These are phyloP conservation scores for Slavum lentiscoides DNA, from an alignment of 2,888 invertebrate species.

Conservation along the genomic window DNA sequence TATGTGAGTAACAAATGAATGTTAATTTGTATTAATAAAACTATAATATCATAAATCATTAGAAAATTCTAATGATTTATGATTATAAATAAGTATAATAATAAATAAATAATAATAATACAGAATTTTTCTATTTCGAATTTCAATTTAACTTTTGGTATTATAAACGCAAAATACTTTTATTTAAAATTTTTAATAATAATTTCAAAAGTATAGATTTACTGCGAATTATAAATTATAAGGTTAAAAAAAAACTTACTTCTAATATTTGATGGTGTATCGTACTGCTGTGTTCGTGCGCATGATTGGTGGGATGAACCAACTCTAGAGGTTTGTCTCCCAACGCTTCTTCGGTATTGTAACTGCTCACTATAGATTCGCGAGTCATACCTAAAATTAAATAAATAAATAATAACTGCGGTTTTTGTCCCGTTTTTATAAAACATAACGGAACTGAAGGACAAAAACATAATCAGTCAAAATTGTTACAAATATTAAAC, in stretches of 20 bases:
- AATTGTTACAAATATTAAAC: too few species aligned
- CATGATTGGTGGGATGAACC: slow-evolving; percentile 57
- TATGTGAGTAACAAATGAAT: slow-evolving; percentile 58
- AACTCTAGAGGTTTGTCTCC: slow-evolving; percentile 45
- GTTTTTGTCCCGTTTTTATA: background rate
- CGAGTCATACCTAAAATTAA: slow-evolving; percentile 62
- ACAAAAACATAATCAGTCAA: too few species aligned
- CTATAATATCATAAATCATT: too few species aligned
- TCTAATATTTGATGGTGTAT: slow-evolving; percentile 73
- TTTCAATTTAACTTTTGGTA: background rate
- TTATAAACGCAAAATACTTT: too few species aligned
- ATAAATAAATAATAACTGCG: background rate
- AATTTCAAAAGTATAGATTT: background rate
- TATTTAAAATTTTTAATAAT: background rate
- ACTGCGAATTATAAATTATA: background rate
- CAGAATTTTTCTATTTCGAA: background rate
- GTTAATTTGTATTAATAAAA: too few species aligned
- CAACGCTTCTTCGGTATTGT: slow-evolving; percentile 48
- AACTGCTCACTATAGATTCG: slow-evolving; percentile 61
- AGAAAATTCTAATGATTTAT: too few species aligned
- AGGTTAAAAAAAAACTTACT: slow-evolving; percentile 60
- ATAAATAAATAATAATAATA: background rate
- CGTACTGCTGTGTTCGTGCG: slow-evolving; percentile 58
- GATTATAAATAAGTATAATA: slow-evolving; percentile 55
- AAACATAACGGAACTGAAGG: background rate